Evolutionary conservation across 2,113 vertebrate species (phyloP).

Genomic region (Pontoporia blainvillei): DNA sequence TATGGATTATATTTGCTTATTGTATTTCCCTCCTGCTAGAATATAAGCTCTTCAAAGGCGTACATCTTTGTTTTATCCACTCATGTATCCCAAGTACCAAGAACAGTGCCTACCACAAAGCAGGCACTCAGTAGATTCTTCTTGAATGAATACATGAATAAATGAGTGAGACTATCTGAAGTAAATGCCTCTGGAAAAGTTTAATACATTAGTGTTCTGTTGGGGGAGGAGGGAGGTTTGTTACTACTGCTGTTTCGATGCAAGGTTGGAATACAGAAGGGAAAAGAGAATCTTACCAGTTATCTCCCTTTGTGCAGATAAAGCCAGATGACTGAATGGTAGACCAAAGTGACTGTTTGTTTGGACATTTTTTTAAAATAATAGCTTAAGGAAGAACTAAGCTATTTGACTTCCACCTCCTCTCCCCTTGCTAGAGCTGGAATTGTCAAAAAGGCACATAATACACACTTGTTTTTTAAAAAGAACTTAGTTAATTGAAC

Average conservation of each 20-base stretch:
- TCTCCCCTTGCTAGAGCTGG: neutral
- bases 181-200: neutral
- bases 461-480: constrained; percentile 41
- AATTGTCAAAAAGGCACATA: constrained; percentile 7
- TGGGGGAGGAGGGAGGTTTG: neutral
- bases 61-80: neutral
- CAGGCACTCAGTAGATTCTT: neutral
- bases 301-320: neutral
- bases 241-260: neutral
- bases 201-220: neutral
- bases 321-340: neutral
- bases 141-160: neutral
- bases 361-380: neutral
- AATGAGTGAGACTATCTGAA: neutral
- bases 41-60: neutral
- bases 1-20: neutral
- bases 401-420: neutral
- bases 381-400: neutral
- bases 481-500: constrained; percentile 57
- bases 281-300: neutral
- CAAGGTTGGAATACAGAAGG: neutral
- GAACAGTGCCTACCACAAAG: neutral
- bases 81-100: neutral
- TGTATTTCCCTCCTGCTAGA: neutral
- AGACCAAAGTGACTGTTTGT: neutral